Evolutionary conservation across 2,888 invertebrate genomes (phyloP).

Genomic region (Synanthedon formicaeformis): DNA sequence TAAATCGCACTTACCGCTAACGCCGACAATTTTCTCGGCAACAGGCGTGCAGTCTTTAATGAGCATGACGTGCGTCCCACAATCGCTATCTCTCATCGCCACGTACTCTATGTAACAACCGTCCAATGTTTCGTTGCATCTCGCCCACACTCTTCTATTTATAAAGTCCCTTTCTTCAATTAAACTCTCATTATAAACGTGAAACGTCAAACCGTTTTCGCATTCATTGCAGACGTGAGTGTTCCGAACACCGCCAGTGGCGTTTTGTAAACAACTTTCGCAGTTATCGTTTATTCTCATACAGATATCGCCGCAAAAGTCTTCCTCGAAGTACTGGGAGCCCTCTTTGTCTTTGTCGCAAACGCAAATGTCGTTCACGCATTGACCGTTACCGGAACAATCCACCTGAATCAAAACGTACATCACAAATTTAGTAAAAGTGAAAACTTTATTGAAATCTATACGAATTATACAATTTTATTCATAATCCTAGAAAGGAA

Average conservation of each 20-base stretch:
- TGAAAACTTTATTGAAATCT: no score
- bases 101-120: slow-evolving; percentile 27
- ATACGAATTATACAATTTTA: no score
- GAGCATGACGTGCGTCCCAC: slow-evolving; percentile 29
- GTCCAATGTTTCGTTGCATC: slow-evolving; percentile 26
- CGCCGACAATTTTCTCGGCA: slow-evolving; percentile 9
- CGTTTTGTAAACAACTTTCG: slow-evolving; percentile 28
- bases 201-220: slow-evolving; percentile 9
- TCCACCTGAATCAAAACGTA: slow-evolving; percentile 15
- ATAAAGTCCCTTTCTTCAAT: slow-evolving; percentile 15
- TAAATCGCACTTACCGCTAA: slow-evolving; percentile 24
- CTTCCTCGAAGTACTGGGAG: slow-evolving; percentile 41
- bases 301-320: slow-evolving; percentile 43
- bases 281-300: slow-evolving; percentile 21
- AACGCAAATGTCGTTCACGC: slow-evolving; percentile 35
- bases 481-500: no score
- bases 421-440: neutral
- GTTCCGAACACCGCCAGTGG: slow-evolving; percentile 1
- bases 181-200: slow-evolving; percentile 19
- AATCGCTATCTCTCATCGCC: slow-evolving; percentile 24
- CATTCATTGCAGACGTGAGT: slow-evolving; percentile 13
- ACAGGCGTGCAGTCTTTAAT: slow-evolving; percentile 8
- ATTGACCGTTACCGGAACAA: slow-evolving; percentile 49
- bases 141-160: slow-evolving; percentile 34
- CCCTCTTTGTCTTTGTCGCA: slow-evolving; percentile 31